phyloP scores from a whole-genome alignment of 1,140 invertebrate species.

The Stegodyphus mimosarum region DNA sequence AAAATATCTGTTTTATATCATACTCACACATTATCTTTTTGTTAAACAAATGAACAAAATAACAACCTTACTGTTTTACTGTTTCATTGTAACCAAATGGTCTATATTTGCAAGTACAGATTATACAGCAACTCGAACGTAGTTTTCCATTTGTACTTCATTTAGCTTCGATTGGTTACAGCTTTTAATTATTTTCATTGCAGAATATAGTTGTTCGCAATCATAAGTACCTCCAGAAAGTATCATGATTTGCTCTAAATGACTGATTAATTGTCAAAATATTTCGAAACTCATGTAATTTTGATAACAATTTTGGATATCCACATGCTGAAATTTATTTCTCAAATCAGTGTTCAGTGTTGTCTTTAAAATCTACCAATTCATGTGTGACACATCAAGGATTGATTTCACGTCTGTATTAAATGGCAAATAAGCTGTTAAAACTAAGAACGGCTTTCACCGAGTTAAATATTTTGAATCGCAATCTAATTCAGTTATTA shows the following conservation, averaged over 20 bases:
- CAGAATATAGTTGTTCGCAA: background rate
- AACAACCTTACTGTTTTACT: too few species aligned
- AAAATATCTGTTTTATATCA: too few species aligned
- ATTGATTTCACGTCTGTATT: background rate
- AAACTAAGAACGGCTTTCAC: too few species aligned
- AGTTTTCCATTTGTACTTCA: background rate
- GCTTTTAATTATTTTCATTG: constrained; percentile 1
- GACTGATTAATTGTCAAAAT: background rate
- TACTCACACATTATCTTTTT: too few species aligned
- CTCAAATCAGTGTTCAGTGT: background rate
- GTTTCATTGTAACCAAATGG: background rate
- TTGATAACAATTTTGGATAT: background rate
- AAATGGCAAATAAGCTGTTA: background rate
- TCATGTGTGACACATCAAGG: background rate
- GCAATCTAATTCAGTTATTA: too few species aligned
- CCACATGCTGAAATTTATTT: background rate
- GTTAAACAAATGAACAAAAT: too few species aligned
- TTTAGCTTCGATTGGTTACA: background rate
- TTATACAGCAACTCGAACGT: background rate
- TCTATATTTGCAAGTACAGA: background rate
- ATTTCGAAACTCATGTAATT: background rate
- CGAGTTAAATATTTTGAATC: too few species aligned
- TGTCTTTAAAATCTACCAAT: background rate
- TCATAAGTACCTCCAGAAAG: background rate
- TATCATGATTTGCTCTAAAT: background rate